Evolutionary conservation across 2,113 vertebrate genomes (phyloP).

Genomic region (Carettochelys insculpta): DNA sequence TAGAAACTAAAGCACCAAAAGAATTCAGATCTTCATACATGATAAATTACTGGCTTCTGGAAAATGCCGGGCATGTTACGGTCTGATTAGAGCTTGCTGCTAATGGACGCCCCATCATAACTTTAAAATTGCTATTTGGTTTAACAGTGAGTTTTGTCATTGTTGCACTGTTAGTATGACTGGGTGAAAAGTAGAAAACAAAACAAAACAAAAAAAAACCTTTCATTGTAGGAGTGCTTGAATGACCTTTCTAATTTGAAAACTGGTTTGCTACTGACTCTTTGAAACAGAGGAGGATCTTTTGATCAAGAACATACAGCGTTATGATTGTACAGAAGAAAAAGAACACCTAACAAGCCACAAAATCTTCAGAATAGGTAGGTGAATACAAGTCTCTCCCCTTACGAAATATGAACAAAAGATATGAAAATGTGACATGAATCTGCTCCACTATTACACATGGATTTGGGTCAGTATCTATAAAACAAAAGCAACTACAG

Average conservation of each 20-base stretch:
- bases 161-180: not conserved
- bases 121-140: not conserved
- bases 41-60: slow-evolving; percentile 3
- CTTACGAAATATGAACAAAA: not conserved
- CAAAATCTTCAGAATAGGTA: not conserved
- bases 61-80: not conserved
- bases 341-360: not conserved
- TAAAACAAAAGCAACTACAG: slow-evolving; percentile 6
- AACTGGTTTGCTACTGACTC: not conserved
- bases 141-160: not conserved
- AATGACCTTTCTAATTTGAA: not conserved
- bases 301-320: not conserved
- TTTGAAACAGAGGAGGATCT: not conserved
- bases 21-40: slow-evolving; percentile 29
- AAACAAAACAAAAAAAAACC: too few species aligned
- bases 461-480: not conserved
- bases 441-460: not conserved
- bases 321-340: not conserved
- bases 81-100: not conserved
- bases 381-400: not conserved
- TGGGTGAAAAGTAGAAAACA: not conserved
- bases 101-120: not conserved
- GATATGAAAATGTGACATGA: not conserved
- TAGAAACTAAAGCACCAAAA: slow-evolving; percentile 44
- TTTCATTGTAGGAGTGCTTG: not conserved